phyloP scores from a whole-genome alignment of 2,888 invertebrate genomes.

The Metellina segmentata region DNA sequence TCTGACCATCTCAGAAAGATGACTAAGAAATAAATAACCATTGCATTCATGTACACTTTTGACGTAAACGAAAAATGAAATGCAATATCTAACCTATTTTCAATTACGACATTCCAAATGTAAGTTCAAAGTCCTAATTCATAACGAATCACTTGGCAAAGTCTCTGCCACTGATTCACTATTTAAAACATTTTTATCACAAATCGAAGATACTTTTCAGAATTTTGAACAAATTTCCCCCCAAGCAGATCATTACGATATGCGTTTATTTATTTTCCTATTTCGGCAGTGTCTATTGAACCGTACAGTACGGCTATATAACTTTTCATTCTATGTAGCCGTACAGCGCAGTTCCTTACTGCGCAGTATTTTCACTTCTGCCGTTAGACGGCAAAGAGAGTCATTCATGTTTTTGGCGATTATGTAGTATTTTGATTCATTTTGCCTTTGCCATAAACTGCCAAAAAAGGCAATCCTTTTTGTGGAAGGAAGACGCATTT shows the following conservation, averaged over 20 bases:
- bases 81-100: slow-evolving; percentile 52
- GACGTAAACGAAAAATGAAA: slow-evolving; percentile 33
- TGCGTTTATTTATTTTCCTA: neutral
- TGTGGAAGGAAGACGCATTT: too few species aligned
- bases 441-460: too few species aligned
- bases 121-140: neutral
- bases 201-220: neutral
- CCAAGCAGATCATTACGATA: neutral
- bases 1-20: slow-evolving; percentile 30
- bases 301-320: too few species aligned
- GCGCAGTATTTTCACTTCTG: too few species aligned
- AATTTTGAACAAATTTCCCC: neutral
- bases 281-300: neutral
- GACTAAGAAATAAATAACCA: slow-evolving; percentile 54
- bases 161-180: neutral
- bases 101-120: neutral
- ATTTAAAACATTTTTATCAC: neutral
- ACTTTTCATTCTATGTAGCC: too few species aligned
- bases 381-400: too few species aligned
- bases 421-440: too few species aligned
- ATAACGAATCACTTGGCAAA: neutral
- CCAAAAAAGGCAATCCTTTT: too few species aligned
- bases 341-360: too few species aligned
- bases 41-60: slow-evolving; percentile 35
- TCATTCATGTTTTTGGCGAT: too few species aligned